A percentile compares a stretch with the other conserved stretches of the same genome.
Conservation (phyloP, 2,888 invertebrate genomes). For the Philopedon plagiatum region DNA sequence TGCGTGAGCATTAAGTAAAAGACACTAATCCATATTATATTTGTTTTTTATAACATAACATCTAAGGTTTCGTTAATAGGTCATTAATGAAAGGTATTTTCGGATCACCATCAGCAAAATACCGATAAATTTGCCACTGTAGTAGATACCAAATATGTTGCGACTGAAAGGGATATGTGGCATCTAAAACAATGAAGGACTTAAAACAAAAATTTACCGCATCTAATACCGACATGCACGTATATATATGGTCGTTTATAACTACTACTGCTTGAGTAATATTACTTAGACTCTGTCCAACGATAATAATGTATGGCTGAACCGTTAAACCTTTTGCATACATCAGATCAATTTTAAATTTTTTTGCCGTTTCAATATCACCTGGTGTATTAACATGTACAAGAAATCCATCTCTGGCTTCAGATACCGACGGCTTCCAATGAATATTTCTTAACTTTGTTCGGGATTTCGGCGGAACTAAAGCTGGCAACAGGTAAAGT, state of each 20-base stretch:
- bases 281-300: conserved; percentile 43
- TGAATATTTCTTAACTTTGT: conserved; percentile 4
- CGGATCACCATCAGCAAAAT: no score
- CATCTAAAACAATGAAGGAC: conserved; percentile 22
- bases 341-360: conserved; percentile 23
- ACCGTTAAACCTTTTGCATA: conserved; percentile 38
- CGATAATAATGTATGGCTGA: conserved; percentile 41
- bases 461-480: background rate
- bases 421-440: conserved; percentile 46
- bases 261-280: conserved; percentile 27
- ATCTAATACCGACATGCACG: conserved; percentile 25
- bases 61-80: background rate
- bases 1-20: background rate
- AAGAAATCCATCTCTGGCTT: conserved; percentile 37
- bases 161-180: conserved; percentile 28
- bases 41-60: background rate
- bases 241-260: conserved; percentile 22
- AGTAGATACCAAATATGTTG: conserved; percentile 33
- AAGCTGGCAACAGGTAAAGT: conserved; percentile 6
- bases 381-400: conserved; percentile 34
- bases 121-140: conserved; percentile 6
- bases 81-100: background rate
- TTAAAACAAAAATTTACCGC: conserved; percentile 32
- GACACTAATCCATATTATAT: background rate
- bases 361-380: conserved; percentile 3